A percentile compares a stretch with the other conserved stretches of the same genome.
Conservation (phyloP, 2,113 vertebrate species). For the Indri indri region DNA sequence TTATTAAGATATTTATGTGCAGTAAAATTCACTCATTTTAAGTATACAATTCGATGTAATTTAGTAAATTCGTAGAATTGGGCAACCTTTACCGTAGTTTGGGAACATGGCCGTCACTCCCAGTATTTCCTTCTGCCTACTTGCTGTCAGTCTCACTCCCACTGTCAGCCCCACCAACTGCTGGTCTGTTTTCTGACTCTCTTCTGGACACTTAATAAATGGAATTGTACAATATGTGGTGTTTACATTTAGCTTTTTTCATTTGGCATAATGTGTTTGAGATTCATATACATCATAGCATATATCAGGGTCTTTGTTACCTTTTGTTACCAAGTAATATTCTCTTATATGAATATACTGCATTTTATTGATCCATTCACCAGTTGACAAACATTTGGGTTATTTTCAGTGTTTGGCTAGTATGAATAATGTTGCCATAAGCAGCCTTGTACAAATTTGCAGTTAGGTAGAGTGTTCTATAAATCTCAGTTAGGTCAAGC, state of each 20-base stretch:
- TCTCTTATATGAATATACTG: neutral
- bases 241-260: neutral
- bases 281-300: neutral
- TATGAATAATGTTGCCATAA: neutral
- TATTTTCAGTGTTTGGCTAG: neutral
- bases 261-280: neutral
- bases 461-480: neutral
- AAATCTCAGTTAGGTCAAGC: neutral
- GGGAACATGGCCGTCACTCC: neutral
- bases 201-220: neutral
- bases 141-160: neutral
- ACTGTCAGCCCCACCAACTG: neutral
- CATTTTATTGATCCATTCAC: neutral
- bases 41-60: neutral
- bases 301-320: neutral
- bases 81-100: neutral
- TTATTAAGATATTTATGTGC: neutral
- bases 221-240: neutral
- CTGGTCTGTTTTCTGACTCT: neutral
- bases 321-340: neutral
- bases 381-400: neutral
- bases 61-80: neutral
- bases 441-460: neutral
- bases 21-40: neutral
- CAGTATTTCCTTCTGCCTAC: rapidly evolving